A percentile compares a stretch with the other conserved stretches of the same genome.
Evolutionary conservation across 2,797 vertebrate genomes (phyloP).

Genomic region (Leucoraja ocellata): DNA sequence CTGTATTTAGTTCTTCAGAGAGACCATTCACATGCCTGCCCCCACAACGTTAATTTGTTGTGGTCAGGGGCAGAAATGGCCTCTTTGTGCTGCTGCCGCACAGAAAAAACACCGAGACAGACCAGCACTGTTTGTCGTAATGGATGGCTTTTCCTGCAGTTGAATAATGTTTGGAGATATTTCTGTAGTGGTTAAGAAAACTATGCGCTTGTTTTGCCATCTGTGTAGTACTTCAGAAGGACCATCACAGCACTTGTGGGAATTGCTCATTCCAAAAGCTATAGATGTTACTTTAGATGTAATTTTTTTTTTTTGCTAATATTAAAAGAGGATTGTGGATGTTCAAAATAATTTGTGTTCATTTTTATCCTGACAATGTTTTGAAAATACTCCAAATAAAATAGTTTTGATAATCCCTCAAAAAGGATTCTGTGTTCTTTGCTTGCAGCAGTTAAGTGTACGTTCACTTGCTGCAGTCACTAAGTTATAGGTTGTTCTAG

Average conservation of each 20-base stretch:
- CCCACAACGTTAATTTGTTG: slow-evolving; percentile 46
- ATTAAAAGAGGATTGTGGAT: slow-evolving; percentile 2
- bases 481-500: slow-evolving; percentile 23
- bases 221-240: slow-evolving; percentile 37
- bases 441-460: background rate
- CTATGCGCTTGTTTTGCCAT: slow-evolving; percentile 38
- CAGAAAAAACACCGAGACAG: slow-evolving; percentile 48
- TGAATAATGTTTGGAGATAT: slow-evolving; percentile 47
- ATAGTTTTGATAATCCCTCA: slow-evolving; percentile 17
- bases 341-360: slow-evolving; percentile 25
- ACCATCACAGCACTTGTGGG: slow-evolving; percentile 32
- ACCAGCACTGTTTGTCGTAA: slow-evolving; percentile 52
- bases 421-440: background rate
- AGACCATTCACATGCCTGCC: slow-evolving; percentile 47
- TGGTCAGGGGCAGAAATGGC: slow-evolving; percentile 53
- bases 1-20: slow-evolving; percentile 43
- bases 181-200: slow-evolving; percentile 39
- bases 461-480: slow-evolving; percentile 26
- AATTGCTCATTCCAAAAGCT: slow-evolving; percentile 19
- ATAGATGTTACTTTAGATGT: slow-evolving; percentile 17
- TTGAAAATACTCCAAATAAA: slow-evolving; percentile 29
- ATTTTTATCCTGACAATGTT: slow-evolving; percentile 30
- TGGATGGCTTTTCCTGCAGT: slow-evolving; percentile 46
- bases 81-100: slow-evolving; percentile 57
- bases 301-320: background rate